phyloP scores from a whole-genome alignment of 1,140 invertebrate genomes.

The Schmidtea mediterranea region DNA sequence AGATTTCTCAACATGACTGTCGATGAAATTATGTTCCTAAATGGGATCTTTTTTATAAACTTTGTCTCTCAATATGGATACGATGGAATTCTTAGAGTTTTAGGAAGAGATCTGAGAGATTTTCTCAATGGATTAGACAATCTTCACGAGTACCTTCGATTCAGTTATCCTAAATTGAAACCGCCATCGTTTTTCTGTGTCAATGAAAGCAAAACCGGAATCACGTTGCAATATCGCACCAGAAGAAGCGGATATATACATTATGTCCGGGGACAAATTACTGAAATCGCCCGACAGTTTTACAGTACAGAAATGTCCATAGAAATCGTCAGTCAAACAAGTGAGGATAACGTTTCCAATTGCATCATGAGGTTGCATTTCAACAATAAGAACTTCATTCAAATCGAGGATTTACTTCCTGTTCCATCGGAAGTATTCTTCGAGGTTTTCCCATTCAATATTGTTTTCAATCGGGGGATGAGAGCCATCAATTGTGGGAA shows the following conservation, averaged over 20 bases:
- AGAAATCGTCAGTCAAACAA: conserved; percentile 52
- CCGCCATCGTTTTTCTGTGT: conserved; percentile 86
- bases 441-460: conserved; percentile 86
- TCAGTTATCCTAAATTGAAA: conserved; percentile 66
- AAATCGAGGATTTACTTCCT: conserved; percentile 8
- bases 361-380: conserved; percentile 72
- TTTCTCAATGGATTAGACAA: conserved; percentile 78
- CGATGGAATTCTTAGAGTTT: conserved; percentile 42
- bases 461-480: conserved; percentile 79
- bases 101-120: conserved; percentile 67
- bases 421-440: conserved; percentile 49
- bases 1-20: conserved; percentile 13
- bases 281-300: conserved; percentile 36
- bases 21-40: conserved; percentile 17
- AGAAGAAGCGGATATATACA: conserved; percentile 68
- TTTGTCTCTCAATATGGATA: conserved; percentile 17
- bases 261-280: conserved; percentile 83
- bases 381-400: conserved; percentile 48
- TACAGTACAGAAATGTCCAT: conserved; percentile 74
- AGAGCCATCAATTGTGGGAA: conserved; percentile 51
- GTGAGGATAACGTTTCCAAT: conserved; percentile 61
- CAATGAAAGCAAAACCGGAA: conserved; percentile 54
- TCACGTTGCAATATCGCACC: conserved; percentile 58
- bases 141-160: conserved; percentile 57
- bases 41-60: conserved; percentile 12